Evolutionary conservation across 2,888 invertebrate species (phyloP).

Genomic region (Drosophila lutescens): DNA sequence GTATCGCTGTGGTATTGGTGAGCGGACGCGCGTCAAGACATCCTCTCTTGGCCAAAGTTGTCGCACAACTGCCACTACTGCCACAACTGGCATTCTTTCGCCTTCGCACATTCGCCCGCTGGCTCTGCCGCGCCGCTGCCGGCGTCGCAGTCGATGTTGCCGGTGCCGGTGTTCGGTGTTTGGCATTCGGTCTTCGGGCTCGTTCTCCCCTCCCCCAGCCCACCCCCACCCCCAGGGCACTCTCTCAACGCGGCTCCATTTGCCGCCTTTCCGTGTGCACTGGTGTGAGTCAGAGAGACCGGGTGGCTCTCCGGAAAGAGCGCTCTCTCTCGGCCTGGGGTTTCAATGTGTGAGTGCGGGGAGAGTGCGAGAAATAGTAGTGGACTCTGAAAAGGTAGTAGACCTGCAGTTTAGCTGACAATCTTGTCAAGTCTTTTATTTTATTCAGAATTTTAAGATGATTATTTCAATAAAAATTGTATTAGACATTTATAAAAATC

Average conservation of each 20-base stretch:
- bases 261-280: conserved; percentile 46
- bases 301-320: neutral
- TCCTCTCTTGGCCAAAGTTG: conserved; percentile 86
- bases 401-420: no score
- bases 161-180: conserved; percentile 40
- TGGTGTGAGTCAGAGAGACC: conserved; percentile 49
- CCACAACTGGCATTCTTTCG: conserved; percentile 65
- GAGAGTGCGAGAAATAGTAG: conserved; percentile 34
- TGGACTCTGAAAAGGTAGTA: conserved; percentile 6
- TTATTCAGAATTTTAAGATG: no score
- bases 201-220: conserved; percentile 28
- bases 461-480: no score
- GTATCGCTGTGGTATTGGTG: conserved; percentile 26
- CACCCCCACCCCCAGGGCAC: conserved; percentile 29
- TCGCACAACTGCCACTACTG: conserved; percentile 86
- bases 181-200: conserved; percentile 4
- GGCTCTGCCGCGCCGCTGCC: conserved; percentile 36
- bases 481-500: no score
- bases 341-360: conserved; percentile 5
- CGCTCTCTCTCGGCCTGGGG: neutral
- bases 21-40: conserved; percentile 84
- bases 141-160: conserved; percentile 34
- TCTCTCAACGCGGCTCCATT: conserved; percentile 50
- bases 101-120: conserved; percentile 55
- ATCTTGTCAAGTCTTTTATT: no score